Evolutionary conservation across 1,140 invertebrate species (phyloP), one percentile per base, ranked within the genome.

Genomic region (Drosophila trapezifrons): DNA sequence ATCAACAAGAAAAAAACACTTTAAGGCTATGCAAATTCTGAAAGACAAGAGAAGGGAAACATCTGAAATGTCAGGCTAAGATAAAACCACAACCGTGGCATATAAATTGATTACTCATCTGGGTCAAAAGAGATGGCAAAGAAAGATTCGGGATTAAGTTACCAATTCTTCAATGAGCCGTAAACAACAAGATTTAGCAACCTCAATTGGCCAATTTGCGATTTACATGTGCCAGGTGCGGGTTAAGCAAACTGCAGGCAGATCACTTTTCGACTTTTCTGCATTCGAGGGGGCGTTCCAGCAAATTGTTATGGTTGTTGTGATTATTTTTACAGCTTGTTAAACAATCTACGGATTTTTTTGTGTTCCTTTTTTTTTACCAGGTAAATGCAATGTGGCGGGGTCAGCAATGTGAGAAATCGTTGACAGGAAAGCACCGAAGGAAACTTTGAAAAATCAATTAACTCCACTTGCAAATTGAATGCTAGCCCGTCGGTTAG

Each of bases 251-350:
- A 54, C 49, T 60, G 57, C 57, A 60, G 46, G 46, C 47, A 62
- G 52, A 51, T 69, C 51, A 35, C 46, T 35, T 60, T 52, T 49
- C 32, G 43, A 37, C 51, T 35, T 55, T 63, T 29, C 66, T 47
- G 40, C 49, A 70, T 49, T 52, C 20, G 70, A 47, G 80, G 76
- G 80, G 69, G 47, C 60, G 52, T 32, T 64, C 46, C 78, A 78
- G 58, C 79, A 82, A 82, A 81, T 81, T 81, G 62, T 78, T 78
- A 77, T 78, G 75, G 40, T 58, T 52, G 52, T 37, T 72, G 54
- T 72, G 71, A 74, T 46, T 51, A 75, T 75, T 78, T 82, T 78
- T 78, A 75, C 70, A 76, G 75, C 75, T 70, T 71, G 75, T 83
- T 83, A 43, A 83, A 49, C 64, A 83, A 65, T 66, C 55, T 70